phyloP scores from a whole-genome alignment of 1,140 invertebrate species.

The Tetranychus urticae region DNA sequence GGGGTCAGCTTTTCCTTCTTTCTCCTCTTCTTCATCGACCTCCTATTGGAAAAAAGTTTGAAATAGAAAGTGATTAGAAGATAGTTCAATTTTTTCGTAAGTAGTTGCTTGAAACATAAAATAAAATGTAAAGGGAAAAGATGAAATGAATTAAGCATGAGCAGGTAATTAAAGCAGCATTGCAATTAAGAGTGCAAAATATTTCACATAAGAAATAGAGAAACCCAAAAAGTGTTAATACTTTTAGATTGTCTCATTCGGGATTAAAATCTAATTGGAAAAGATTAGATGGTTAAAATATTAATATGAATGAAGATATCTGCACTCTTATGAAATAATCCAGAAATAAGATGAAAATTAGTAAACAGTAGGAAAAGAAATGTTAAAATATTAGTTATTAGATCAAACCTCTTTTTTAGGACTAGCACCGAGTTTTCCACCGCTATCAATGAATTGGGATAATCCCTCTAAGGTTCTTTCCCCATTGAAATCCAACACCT shows the following conservation, averaged over 20 bases:
- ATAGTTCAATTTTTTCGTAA: background rate
- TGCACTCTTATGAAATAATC: background rate
- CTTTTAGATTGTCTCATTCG: no score
- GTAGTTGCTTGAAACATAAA: no score
- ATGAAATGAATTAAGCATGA: no score
- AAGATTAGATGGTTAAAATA: no score
- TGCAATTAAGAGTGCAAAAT: no score
- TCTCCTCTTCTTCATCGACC: conserved; percentile 9
- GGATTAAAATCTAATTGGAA: no score
- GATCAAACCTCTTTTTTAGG: conserved; percentile 30
- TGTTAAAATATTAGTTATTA: background rate
- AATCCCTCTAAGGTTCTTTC: conserved; percentile 81
- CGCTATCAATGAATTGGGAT: conserved; percentile 65
- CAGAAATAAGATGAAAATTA: background rate
- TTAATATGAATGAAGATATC: no score
- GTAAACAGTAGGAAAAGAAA: background rate
- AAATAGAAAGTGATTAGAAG: background rate
- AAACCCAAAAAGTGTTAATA: no score
- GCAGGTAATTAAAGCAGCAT: no score
- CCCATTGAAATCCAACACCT: conserved; percentile 73
- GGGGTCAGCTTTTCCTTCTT: conserved; percentile 1
- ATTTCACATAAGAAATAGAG: no score
- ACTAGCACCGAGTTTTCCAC: conserved; percentile 36
- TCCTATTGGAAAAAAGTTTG: conserved; percentile 3
- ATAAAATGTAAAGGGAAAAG: no score